phyloP scores from a whole-genome alignment of 2,888 invertebrate species.

The Nephrotoma flavescens region DNA sequence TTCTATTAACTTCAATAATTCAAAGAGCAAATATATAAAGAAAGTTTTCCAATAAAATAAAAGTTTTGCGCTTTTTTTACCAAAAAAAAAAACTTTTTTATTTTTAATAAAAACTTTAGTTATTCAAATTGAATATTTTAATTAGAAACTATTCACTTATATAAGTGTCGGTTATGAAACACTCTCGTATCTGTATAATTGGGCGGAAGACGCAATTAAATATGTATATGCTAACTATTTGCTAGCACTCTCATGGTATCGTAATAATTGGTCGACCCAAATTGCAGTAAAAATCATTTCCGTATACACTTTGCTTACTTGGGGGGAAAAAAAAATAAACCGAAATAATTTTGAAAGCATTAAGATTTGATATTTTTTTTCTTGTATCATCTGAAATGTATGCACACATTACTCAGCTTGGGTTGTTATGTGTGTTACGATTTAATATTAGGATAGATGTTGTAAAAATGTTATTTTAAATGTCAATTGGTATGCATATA shows the following conservation, averaged over 20 bases:
- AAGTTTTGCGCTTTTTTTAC: neutral
- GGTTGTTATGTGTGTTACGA: neutral
- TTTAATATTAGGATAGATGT: neutral
- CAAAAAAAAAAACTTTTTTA: neutral
- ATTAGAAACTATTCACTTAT: neutral
- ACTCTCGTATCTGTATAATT: neutral
- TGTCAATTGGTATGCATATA: neutral
- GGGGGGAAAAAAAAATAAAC: neutral
- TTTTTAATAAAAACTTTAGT: neutral
- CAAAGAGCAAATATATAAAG: neutral
- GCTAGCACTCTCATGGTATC: no score
- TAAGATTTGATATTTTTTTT: neutral
- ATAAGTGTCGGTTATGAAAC: neutral
- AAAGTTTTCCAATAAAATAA: neutral
- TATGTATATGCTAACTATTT: no score
- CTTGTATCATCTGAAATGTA: neutral
- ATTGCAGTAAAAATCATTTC: neutral
- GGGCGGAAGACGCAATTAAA: neutral
- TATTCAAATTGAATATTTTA: neutral
- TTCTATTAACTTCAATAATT: neutral
- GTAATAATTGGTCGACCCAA: neutral
- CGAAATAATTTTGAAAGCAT: neutral
- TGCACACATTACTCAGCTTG: neutral
- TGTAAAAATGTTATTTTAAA: neutral
- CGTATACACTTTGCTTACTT: neutral